A percentile compares a stretch with the other conserved stretches of the same genome.
Conservation (phyloP, 1,140 invertebrate genomes). For the Drosophila neocordata region DNA sequence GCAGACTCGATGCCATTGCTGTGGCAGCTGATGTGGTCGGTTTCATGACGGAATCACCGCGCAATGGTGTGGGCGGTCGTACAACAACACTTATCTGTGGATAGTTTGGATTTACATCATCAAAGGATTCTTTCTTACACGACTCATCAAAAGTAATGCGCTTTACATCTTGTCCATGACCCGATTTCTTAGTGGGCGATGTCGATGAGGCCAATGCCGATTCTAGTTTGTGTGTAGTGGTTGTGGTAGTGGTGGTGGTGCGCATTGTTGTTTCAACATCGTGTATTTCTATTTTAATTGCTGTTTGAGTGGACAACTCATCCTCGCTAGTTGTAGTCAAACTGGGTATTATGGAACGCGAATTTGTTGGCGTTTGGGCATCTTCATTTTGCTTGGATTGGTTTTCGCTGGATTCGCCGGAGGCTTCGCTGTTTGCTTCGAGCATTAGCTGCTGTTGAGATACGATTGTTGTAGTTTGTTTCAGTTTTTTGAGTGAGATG, state of each 20-base stretch:
- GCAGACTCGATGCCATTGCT: slow-evolving; percentile 49
- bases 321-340: slow-evolving; percentile 65
- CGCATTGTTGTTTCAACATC: slow-evolving; percentile 54
- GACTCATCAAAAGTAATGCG: slow-evolving; percentile 83
- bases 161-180: slow-evolving; percentile 82
- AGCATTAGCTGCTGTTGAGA: slow-evolving; percentile 79
- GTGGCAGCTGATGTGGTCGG: slow-evolving; percentile 42
- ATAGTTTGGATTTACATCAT: slow-evolving; percentile 83
- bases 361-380: slow-evolving; percentile 53
- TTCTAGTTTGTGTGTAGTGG: slow-evolving; percentile 48
- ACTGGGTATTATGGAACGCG: slow-evolving; percentile 27
- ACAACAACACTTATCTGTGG: slow-evolving; percentile 88
- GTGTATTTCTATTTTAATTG: slow-evolving; percentile 75
- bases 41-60: slow-evolving; percentile 73
- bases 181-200: slow-evolving; percentile 74
- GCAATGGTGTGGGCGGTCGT: slow-evolving; percentile 87
- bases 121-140: slow-evolving; percentile 83
- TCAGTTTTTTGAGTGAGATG: slow-evolving; percentile 73
- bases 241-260: slow-evolving; percentile 33
- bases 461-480: slow-evolving; percentile 73
- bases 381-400: slow-evolving; percentile 21
- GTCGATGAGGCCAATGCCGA: slow-evolving; percentile 55
- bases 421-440: slow-evolving; percentile 36
- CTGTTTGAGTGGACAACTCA: slow-evolving; percentile 77
- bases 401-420: slow-evolving; percentile 31